Evolutionary conservation across 2,888 invertebrate genomes (phyloP), one percentile per base, ranked within the genome.

Genomic region (Ecliptopera silaceata): DNA sequence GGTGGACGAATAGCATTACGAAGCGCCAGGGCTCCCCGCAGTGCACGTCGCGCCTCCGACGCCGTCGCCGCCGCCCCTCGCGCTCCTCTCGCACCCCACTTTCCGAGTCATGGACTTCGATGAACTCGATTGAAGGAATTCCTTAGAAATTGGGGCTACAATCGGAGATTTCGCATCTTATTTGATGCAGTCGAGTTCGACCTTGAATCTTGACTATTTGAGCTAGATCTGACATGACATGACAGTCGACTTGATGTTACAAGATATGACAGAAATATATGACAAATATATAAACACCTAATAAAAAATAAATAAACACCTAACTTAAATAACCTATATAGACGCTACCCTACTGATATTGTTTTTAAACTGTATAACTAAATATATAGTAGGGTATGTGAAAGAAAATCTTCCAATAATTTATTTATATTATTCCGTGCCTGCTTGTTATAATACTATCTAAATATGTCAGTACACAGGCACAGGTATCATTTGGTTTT

Each of bases 1-100:
- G 63, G 95, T 95, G 72, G 95, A 95, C 74, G 95, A 96, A 91
- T 96, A 95, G 92, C 93, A 79, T 66, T 75, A 68, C 66, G 76
- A 69, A 62, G 82, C 81, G 82, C 78, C 57, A 79, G 82, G 79
- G 73, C 76, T 61, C 61, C 88, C 89, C 29, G 82, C 83, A 65
- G 82, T 88, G 43, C 71, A 84, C 65, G 68, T 88, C 58, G 86
- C 85, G 45, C 86, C 90, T 13, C 87, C 90, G 51, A 86, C 88
- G 17, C 86, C 90, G 43, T 83, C 86, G 48, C 87, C 88, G 57
- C 82, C 86, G 61, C 83, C 80, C 72, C 81, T 68, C 56, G 77
- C 76, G 75, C 77, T 74, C 22, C 34, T 66, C 17, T 67, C 71
- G 29, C 72, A 76, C 68, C 70, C 79, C 58, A 84, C 86, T 4